Percentiles rank a stretch among this genome's conserved stretches.
phyloP scores from a whole-genome alignment of 2,888 invertebrate genomes.

The Metopia argyrocephala region DNA sequence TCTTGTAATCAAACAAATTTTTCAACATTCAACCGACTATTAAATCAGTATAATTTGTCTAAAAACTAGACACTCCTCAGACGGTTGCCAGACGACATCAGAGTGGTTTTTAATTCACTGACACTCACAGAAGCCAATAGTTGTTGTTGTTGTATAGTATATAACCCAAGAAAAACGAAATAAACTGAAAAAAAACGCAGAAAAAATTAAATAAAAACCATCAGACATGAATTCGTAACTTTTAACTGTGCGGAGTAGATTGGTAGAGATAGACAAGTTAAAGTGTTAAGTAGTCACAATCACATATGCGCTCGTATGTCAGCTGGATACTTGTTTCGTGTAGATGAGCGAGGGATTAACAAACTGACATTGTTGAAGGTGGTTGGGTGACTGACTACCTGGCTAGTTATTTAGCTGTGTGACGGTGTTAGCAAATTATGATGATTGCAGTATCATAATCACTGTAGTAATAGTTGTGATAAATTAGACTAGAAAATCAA shows the following conservation, averaged over 20 bases:
- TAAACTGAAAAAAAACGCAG: neutral
- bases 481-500: slow-evolving; percentile 63
- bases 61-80: slow-evolving; percentile 63
- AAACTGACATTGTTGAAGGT: slow-evolving; percentile 36
- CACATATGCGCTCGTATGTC: neutral
- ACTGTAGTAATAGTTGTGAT: slow-evolving; percentile 31
- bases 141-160: slow-evolving; percentile 13
- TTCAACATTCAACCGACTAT: slow-evolving; percentile 49
- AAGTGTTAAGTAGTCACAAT: slow-evolving; percentile 24
- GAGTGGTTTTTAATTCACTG: slow-evolving; percentile 12
- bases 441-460: slow-evolving; percentile 16
- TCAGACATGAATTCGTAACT: neutral
- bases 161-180: neutral
- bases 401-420: neutral
- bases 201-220: neutral
- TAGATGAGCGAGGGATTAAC: slow-evolving; percentile 50
- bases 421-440: slow-evolving; percentile 23
- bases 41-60: slow-evolving; percentile 62
- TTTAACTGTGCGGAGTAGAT: slow-evolving; percentile 31
- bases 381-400: neutral
- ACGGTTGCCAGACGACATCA: slow-evolving; percentile 51
- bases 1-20: slow-evolving; percentile 57
- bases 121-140: slow-evolving; percentile 39
- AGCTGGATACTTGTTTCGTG: slow-evolving; percentile 3
- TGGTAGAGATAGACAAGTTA: slow-evolving; percentile 16